Percentiles rank a stretch among this genome's conserved stretches.
These are phyloP conservation scores for Camelus dromedarius DNA, from an alignment of 2,113 vertebrate species.

Conservation along the genomic window DNA sequence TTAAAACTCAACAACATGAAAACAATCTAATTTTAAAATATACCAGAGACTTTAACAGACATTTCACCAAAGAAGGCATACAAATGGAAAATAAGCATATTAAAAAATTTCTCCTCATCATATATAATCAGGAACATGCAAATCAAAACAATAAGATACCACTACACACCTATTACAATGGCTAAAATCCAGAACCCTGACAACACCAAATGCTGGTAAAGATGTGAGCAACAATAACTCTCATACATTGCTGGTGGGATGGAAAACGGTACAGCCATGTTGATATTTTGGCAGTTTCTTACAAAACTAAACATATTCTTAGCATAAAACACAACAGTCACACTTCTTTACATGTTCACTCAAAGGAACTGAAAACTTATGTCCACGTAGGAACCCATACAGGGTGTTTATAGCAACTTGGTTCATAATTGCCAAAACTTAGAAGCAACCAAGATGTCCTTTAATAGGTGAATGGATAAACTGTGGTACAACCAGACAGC, in stretches of 20 bases:
- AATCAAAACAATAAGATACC: not conserved
- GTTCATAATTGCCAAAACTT: not conserved
- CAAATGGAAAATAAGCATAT: not conserved
- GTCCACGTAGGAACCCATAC: not conserved
- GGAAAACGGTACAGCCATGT: not conserved
- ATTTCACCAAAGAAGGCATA: not conserved
- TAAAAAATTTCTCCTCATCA: not conserved
- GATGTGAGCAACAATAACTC: not conserved
- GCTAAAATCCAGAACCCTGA: not conserved
- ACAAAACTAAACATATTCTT: not conserved
- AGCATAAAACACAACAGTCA: not conserved
- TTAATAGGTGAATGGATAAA: not conserved
- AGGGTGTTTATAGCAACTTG: not conserved
- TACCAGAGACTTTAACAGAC: not conserved
- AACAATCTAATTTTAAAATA: not conserved
- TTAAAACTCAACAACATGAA: not conserved
- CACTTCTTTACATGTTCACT: not conserved
- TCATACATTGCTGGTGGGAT: not conserved
- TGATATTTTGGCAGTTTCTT: not conserved
- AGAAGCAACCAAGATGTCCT: not conserved
- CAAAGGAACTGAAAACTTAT: not conserved
- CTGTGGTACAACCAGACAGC: not conserved
- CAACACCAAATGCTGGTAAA: not conserved
- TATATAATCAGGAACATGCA: not conserved
- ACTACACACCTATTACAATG: not conserved